A percentile compares a stretch with the other conserved stretches of the same genome.
phyloP scores from a whole-genome alignment of 2,113 vertebrate species.

The Seriola aureovittata region DNA sequence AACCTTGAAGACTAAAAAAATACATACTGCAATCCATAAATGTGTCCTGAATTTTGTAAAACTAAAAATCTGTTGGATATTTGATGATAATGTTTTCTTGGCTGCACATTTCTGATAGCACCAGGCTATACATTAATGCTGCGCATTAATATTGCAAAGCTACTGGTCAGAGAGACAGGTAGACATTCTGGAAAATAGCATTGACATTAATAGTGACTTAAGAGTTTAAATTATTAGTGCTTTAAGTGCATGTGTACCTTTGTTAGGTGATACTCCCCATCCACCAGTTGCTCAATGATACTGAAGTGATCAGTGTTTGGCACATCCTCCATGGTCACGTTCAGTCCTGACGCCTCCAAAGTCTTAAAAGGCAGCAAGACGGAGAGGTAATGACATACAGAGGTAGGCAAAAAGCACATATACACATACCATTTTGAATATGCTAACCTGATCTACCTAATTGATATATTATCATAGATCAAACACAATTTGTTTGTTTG shows the following conservation, averaged over 20 bases:
- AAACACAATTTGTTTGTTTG: not conserved
- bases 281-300: conserved; percentile 82
- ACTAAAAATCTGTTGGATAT: too few species aligned
- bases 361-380: conserved; percentile 55
- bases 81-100: too few species aligned
- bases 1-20: not conserved
- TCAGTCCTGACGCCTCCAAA: conserved; percentile 74
- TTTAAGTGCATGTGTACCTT: conserved; percentile 70
- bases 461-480: not conserved
- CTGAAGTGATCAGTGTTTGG: conserved; percentile 84
- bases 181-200: not conserved
- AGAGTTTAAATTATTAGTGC: not conserved
- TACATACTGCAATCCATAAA: too few species aligned
- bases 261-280: conserved; percentile 82
- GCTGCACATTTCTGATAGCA: too few species aligned
- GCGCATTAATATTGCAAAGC: not conserved
- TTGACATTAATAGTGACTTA: not conserved
- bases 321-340: conserved; percentile 82
- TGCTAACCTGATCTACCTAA: not conserved
- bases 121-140: not conserved
- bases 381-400: not conserved
- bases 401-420: not conserved
- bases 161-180: not conserved
- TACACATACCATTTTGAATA: not conserved
- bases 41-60: not conserved